These are phyloP conservation scores for Gobio gobio DNA, from an alignment of 2,113 vertebrate genomes.

Conservation along the genomic window DNA sequence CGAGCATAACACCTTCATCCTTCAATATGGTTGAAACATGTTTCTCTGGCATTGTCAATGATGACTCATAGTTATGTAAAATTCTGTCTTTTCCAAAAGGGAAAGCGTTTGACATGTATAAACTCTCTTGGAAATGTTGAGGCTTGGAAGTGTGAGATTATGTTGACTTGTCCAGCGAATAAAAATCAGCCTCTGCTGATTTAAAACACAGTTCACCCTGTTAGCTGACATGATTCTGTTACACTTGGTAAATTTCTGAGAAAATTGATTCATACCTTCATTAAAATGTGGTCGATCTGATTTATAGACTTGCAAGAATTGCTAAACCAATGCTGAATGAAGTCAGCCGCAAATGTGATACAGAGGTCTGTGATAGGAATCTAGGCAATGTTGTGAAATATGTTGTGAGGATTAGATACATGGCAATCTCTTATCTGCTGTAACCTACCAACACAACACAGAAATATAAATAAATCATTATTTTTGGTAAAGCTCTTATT, in stretches of 20 bases:
- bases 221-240: not conserved
- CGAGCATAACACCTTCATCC: conserved; percentile 6
- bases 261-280: not conserved
- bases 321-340: not conserved
- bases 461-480: not conserved
- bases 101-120: conserved; percentile 15
- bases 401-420: not conserved
- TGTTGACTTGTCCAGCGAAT: not conserved
- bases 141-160: not conserved
- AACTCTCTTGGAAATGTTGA: not conserved
- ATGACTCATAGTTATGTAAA: conserved; percentile 40
- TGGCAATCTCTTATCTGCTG: not conserved
- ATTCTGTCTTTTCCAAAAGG: conserved; percentile 15
- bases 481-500: not conserved
- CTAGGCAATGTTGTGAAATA: not conserved
- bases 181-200: not conserved
- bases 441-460: conserved; percentile 7
- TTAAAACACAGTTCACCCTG: not conserved
- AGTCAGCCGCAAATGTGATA: not conserved
- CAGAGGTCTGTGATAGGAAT: not conserved
- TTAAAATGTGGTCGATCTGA: not conserved
- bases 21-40: conserved; percentile 21
- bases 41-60: conserved; percentile 14
- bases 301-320: not conserved
- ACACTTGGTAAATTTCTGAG: not conserved